A percentile compares a stretch with the other conserved stretches of the same genome.
These are phyloP conservation scores for Oncorhynchus tshawytscha DNA, from an alignment of 2,113 vertebrate species.

Conservation along the genomic window DNA sequence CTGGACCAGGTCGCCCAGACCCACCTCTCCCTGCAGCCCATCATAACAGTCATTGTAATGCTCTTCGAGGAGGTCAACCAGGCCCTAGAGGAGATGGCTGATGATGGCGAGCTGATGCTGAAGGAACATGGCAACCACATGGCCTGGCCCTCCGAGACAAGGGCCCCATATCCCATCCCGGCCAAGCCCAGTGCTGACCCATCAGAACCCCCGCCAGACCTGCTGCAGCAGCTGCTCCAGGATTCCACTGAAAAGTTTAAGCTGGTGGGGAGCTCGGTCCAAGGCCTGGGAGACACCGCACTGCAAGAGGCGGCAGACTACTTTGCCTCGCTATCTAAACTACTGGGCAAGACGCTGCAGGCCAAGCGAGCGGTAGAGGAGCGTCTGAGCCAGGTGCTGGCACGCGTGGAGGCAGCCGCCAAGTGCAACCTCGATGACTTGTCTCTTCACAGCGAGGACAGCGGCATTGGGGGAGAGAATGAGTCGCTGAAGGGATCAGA, in stretches of 20 bases:
- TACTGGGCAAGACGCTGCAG: constrained; percentile 75
- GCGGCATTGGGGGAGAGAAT: constrained; percentile 86
- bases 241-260: constrained; percentile 83
- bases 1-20: constrained; percentile 82
- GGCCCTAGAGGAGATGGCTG: constrained; percentile 84
- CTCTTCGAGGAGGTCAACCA: constrained; percentile 85
- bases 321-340: constrained; percentile 72
- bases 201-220: constrained; percentile 66
- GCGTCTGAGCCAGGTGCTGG: constrained; percentile 69
- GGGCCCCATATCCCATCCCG: constrained; percentile 33
- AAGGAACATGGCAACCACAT: constrained; percentile 75
- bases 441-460: constrained; percentile 89
- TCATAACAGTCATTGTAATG: constrained; percentile 76
- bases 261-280: constrained; percentile 65
- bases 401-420: constrained; percentile 73
- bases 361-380: constrained; percentile 75
- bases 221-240: constrained; percentile 85
- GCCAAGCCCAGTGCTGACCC: constrained; percentile 38
- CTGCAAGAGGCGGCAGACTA: constrained; percentile 79
- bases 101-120: constrained; percentile 83
- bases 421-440: constrained; percentile 66
- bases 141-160: constrained; percentile 70
- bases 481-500: constrained; percentile 77
- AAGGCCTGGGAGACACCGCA: constrained; percentile 68
- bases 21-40: constrained; percentile 81